phyloP scores from a whole-genome alignment of 2,113 vertebrate species.

The Elephas maximus region DNA sequence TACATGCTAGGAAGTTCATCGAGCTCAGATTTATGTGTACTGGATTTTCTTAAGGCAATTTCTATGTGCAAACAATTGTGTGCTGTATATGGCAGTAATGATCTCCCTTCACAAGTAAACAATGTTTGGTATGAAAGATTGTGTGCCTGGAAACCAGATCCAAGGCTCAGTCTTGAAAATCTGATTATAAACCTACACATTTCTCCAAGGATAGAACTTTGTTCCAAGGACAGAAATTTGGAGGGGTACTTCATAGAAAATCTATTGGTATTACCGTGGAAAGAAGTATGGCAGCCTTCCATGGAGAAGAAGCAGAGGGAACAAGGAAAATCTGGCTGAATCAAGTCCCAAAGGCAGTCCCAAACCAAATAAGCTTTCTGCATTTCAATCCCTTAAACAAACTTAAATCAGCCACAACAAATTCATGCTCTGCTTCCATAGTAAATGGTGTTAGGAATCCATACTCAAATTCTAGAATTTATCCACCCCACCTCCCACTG shows the following conservation, averaged over 20 bases:
- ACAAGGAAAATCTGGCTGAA: neutral
- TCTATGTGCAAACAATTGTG: neutral
- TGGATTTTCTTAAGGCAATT: neutral
- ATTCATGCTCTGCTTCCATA: neutral
- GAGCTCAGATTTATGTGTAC: neutral
- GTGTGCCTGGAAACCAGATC: neutral
- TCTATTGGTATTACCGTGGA: neutral
- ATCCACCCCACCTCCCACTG: neutral
- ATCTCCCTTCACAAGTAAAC: neutral
- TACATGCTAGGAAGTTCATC: neutral
- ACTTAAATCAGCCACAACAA: neutral
- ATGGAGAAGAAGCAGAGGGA: neutral
- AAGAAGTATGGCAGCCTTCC: neutral
- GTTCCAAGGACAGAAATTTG: neutral
- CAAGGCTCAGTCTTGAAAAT: constrained; percentile 24
- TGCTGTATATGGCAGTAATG: neutral
- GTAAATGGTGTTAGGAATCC: neutral
- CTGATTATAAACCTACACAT: neutral
- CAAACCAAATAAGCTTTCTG: neutral
- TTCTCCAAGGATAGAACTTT: neutral
- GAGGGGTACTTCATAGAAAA: neutral
- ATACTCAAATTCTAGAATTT: neutral
- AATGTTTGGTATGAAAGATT: neutral
- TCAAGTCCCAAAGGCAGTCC: neutral
- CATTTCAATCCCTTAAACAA: neutral